Evolutionary conservation across 2,888 invertebrate genomes (phyloP), one percentile per base, ranked within the genome.

Genomic region (Oligia fasciuncula): DNA sequence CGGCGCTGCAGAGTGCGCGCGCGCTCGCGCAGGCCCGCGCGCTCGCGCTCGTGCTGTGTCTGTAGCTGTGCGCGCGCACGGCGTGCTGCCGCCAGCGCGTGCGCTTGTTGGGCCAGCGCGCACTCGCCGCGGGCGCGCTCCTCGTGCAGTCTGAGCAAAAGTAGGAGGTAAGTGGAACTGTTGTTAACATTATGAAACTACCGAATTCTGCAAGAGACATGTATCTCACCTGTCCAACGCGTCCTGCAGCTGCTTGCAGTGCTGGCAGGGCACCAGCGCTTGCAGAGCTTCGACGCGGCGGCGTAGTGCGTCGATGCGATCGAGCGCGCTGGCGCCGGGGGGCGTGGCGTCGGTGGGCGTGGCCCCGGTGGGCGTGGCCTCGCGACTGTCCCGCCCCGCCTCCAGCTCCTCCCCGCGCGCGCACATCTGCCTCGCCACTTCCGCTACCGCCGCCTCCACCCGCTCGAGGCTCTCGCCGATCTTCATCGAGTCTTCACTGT

Each of bases 1-100:
- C 98, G 97, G 60, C 98, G 97, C 93, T 98, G 98, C 88, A 98
- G 95, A 84, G 98, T 97, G 80, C 97, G 97, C 78, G 98, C 97
- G 79, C 98, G 98, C 90, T 98, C 98, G 57, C 98, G 94, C 76
- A 98, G 95, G 81, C 97, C 97, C 51, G 97, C 97, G 85, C 97
- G 97, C 92, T 97, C 96, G 82, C 97, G 97, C 90, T 97, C 96
- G 93, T 97, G 97, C 92, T 95, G 94, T 87, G 95, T 93, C 90
- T 94, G 94, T 75, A 95, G 94, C 90, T 94, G 94, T 17, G 96
- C 93, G 13, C 97, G 96, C 84, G 97, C 97, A 0, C 96, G 95
- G 17, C 96, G 92, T 63, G 96, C 96, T 63, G 95, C 96, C 80
- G 95, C 95, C 91, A 96, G 93, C 86, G 96, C 96, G 83, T 92